Base-by-base conservation (phyloP, 2,113 vertebrate species). In the Syngnathoides biaculeatus region DNA sequence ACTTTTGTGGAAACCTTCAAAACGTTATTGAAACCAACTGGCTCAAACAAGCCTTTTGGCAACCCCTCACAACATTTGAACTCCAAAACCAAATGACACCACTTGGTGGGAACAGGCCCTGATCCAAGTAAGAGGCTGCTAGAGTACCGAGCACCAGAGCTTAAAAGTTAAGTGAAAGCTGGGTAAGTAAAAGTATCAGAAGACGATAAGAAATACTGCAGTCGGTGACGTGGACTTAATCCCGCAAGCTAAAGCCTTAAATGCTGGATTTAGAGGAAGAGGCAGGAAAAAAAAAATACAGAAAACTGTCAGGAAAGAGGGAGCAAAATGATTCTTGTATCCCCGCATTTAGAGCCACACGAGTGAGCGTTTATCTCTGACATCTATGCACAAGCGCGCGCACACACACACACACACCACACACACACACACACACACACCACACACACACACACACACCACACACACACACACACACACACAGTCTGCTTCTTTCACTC, bases 211-310 rank as follows among this genome's bases (percentile, higher is more conserved):
- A 73, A 72, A 64, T 19, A 62, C 52, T 39, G n/a, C 50, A 77
- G 71, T 64, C 57, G 57, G 68, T 75, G 61, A 71, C 74, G 79
- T 52, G 63, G 58, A 64, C 67, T 24, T 84, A 86, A 88, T 86
- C 78, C 74, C 48, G 62, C 64, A 60, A 68, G 67, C 77, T 73
- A 57, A 20, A 64, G 78, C 58, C 71, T 79, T 48, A 75, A 82
- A 59, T 55, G 47, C 17, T 35, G 59, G 81, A 76, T 81, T 86
- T 78, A 24, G 17, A 53, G 43, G 27, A 39, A n/a, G 11, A 19
- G 55, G 55, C 12, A 57, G 30, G n/a, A n/a, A n/a, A n/a, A 39
- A 68, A 73, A 79, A 73, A 80, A 63, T 53, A 78, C 35, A 42
- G 72, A 75, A 84, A 83, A 61, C 59, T 1, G 8, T 68, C 65